Base-by-base conservation (phyloP, 2,113 vertebrate genomes). In the Leucoraja erinaceus region DNA sequence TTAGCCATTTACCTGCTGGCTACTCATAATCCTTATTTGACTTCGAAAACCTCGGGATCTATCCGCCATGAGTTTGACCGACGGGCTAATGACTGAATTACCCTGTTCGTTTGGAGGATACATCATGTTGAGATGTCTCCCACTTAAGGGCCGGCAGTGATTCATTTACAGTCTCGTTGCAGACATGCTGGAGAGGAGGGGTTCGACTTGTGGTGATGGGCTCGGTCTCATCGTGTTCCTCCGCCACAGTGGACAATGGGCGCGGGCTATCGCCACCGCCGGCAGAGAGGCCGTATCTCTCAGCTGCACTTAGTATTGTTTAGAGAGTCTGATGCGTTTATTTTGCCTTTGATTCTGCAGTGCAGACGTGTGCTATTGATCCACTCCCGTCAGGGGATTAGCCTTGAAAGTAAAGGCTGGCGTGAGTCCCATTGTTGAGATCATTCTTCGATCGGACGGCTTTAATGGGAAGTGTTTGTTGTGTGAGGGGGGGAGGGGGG, bases 331-430 rank as follows among this genome's bases (percentile, higher is more conserved):
- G 68, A 91, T 91, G 68, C 54, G 63, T 91, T 91, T 31, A 63
- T 70, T 22, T 70, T 70, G 8, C 28, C 61, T 88, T 88, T 88
- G 68, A 91, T 91, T 72, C 12, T 68, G 38, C 88, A 54, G 66
- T 18, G 11, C 68, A 91, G 90, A 72, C 68, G 25, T 91, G 90
- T 91, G 90, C 33, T 91, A 91, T 91, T 38, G 90, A 91, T 91
- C 90, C 20, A 7, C 33, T 54, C 25, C 33, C 66, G 72, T 91
- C 18, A 54, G 90, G 38, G 90, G 90, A 91, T 4, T 47, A 72
- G 68, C 68, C 90, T 74, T 72, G 90, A 70, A 91, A 47, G 90
- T 88, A 72, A 91, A 91, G 38, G 33, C 63, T 91, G 90, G 68
- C 90, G 33, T 18, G 68, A 91, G 31, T 72, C 90, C 78, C 66